phyloP scores from a whole-genome alignment of 2,888 invertebrate genomes.

The Caenorhabditis doughertyi region DNA sequence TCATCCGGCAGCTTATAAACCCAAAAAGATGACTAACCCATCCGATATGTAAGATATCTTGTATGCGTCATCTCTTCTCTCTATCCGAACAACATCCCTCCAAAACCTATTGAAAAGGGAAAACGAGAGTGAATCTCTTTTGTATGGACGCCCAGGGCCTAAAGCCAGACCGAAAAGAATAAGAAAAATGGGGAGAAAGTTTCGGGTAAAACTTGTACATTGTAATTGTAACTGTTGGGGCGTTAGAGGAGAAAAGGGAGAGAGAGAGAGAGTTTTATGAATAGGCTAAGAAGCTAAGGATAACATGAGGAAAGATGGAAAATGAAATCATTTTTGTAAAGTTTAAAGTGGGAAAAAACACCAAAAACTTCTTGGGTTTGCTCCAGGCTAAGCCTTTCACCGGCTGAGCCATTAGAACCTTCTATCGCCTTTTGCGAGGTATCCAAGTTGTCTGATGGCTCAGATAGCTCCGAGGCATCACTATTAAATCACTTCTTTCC shows the following conservation, averaged over 20 bases:
- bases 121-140: conserved; percentile 44
- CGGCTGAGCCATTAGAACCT: too few species aligned
- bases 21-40: not conserved
- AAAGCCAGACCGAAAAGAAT: not conserved
- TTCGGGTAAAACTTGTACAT: conserved; percentile 54
- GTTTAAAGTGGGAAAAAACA: too few species aligned
- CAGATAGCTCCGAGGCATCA: too few species aligned
- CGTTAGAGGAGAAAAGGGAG: not conserved
- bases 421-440: too few species aligned
- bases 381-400: too few species aligned
- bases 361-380: too few species aligned
- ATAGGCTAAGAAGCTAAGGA: conserved; percentile 8
- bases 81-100: not conserved
- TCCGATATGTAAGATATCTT: not conserved
- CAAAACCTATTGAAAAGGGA: conserved; percentile 25
- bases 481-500: too few species aligned
- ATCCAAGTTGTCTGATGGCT: too few species aligned
- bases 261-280: not conserved
- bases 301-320: not conserved
- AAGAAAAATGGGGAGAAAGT: conserved; percentile 23
- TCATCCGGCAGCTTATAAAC: too few species aligned
- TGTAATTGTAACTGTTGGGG: conserved; percentile 44
- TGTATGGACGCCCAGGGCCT: not conserved
- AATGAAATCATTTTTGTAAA: too few species aligned
- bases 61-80: not conserved